A percentile compares a stretch with the other conserved stretches of the same genome.
These are phyloP conservation scores for Piprites chloris DNA, from an alignment of 2,113 vertebrate genomes.

Conservation along the genomic window DNA sequence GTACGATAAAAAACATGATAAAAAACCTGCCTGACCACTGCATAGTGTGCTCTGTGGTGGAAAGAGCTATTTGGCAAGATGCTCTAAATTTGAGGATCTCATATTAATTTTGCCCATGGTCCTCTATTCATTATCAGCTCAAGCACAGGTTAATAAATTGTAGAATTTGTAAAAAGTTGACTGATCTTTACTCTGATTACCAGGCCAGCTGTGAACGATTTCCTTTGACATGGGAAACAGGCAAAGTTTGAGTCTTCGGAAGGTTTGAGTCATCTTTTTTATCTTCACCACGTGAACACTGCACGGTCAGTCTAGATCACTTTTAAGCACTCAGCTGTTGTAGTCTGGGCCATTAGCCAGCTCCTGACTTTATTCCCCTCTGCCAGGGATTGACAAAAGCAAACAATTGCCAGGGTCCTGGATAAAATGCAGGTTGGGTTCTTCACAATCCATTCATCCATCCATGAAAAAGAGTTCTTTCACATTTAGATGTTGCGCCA, in stretches of 20 bases:
- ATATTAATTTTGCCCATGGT: not conserved
- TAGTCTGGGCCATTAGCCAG: not conserved
- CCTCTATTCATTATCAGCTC: not conserved
- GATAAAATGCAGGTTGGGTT: not conserved
- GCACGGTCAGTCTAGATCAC: not conserved
- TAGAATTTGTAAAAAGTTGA: not conserved
- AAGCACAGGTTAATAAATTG: not conserved
- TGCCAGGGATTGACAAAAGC: not conserved
- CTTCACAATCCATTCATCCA: not conserved
- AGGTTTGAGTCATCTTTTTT: not conserved
- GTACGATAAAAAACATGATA: not conserved
- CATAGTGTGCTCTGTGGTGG: not conserved
- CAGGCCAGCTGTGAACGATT: not conserved
- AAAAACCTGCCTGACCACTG: not conserved
- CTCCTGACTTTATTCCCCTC: not conserved
- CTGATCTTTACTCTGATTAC: not conserved
- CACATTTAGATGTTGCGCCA: not conserved
- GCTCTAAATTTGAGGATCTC: not conserved
- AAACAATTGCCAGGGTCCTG: not conserved
- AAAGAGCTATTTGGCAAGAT: not conserved
- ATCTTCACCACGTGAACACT: not conserved
- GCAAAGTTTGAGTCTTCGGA: not conserved
- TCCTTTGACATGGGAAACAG: not conserved
- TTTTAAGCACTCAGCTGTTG: not conserved
- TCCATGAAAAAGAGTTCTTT: not conserved